Conservation (phyloP, 2,797 vertebrate species). For the Hippocampus kuda region DNA sequence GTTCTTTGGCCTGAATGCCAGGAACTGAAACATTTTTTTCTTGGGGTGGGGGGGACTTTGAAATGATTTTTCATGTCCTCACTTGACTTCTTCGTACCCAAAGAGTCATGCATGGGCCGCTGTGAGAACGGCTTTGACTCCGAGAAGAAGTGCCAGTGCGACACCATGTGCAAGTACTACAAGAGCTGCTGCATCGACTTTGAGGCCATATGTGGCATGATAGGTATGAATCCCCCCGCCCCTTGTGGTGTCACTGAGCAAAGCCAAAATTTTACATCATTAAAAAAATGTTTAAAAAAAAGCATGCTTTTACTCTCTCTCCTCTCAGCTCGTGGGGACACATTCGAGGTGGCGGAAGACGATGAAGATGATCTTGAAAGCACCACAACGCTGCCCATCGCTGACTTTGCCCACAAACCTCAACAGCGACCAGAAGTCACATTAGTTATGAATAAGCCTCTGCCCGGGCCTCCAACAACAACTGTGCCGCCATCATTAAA, state of each 20-base stretch:
- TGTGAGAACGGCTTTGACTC: conserved; percentile 75
- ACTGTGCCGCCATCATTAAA: not conserved
- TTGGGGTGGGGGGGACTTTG: not conserved
- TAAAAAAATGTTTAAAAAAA: not conserved
- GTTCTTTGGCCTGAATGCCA: too few species aligned
- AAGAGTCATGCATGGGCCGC: conserved; percentile 81
- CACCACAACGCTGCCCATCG: conserved; percentile 6
- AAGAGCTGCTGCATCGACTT: conserved; percentile 86
- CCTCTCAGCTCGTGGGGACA: conserved; percentile 80
- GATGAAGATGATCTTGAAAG: conserved; percentile 34
- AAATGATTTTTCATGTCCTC: not conserved
- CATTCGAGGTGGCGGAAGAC: conserved; percentile 80
- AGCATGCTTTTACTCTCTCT: not conserved
- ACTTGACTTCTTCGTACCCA: not conserved
- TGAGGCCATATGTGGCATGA: conserved; percentile 62
- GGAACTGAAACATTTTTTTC: too few species aligned
- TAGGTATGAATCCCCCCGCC: conserved; percentile 59
- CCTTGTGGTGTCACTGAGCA: not conserved
- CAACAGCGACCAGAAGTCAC: conserved; percentile 5
- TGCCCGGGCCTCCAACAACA: not conserved
- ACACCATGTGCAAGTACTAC: conserved; percentile 85
- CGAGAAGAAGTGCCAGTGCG: conserved; percentile 79
- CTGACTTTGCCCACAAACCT: conserved; percentile 17
- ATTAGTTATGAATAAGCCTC: conserved; percentile 30
- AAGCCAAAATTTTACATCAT: not conserved